These are phyloP conservation scores for Aethes cnicana DNA, from an alignment of 2,888 invertebrate species.

Conservation along the genomic window DNA sequence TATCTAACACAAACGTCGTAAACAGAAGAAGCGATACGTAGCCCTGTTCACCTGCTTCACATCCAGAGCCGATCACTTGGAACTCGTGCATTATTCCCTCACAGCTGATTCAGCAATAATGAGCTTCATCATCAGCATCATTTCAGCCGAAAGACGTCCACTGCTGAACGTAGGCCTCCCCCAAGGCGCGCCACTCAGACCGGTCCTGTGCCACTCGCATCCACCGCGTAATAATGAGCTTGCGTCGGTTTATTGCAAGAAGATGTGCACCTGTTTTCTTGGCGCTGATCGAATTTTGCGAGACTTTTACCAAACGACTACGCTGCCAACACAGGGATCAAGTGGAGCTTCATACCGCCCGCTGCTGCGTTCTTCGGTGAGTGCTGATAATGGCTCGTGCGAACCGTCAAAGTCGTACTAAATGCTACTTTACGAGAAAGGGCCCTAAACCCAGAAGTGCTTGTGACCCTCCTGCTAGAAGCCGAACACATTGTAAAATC, in stretches of 20 bases:
- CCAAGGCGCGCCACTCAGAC: too few species aligned
- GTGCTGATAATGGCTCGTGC: constrained; percentile 4
- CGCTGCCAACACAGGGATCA: background rate
- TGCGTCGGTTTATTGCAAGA: background rate
- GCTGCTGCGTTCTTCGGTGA: constrained; percentile 11
- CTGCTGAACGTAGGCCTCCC: too few species aligned
- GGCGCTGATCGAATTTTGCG: background rate
- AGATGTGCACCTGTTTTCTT: background rate
- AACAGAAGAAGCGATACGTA: background rate
- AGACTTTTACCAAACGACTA: background rate
- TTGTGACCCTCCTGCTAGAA: constrained; percentile 25
- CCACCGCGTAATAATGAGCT: too few species aligned
- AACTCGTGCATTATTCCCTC: background rate
- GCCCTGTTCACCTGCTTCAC: background rate
- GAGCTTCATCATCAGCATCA: too few species aligned
- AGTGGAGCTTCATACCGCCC: constrained; percentile 14
- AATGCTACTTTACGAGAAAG: constrained; percentile 14
- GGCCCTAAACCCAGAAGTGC: constrained; percentile 22
- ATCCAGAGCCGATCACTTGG: background rate
- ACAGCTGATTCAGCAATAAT: background rate
- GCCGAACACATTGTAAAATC: constrained; percentile 28
- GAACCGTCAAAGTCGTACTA: constrained; percentile 23
- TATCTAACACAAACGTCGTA: too few species aligned
- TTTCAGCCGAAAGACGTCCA: too few species aligned
- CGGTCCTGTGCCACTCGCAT: too few species aligned